Evolutionary conservation across 1,140 invertebrate genomes (phyloP), one percentile per base, ranked within the genome.

Genomic region (Pogonomyrmex barbatus): DNA sequence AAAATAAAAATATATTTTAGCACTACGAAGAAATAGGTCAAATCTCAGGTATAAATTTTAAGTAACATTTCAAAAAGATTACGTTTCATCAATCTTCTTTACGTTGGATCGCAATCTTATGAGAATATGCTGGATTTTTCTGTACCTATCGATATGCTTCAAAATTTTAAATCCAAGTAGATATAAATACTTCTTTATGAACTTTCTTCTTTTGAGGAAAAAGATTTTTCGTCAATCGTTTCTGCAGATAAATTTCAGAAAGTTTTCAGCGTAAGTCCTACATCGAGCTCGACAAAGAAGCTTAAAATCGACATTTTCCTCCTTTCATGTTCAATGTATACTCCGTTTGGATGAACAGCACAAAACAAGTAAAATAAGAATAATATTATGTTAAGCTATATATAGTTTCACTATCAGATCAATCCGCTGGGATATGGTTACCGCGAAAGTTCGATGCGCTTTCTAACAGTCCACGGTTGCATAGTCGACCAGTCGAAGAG

Each of bases 401-500:
- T 30, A 73, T 62, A 73, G 54, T 54, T 70, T 45, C 9, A 33
- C 50, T 56, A 82, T 82, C 67, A 36, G 67, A 73, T 83, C 68
- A 73, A 83, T 60, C 12, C 45, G 50, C n/a, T 45, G 36, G 58
- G 73, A 78, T 78, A 60, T 78, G 58, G 71, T 78, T 83, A 77
- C 73, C 60, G 58, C 36, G 73, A 47, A 84, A 84, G 67, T 84
- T 84, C 70, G 70, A 76, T 76, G 71, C 73, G 73, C 70, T 76
- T 60, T 50, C 71, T 76, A 63, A 52, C 50, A 65, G 50, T 85
- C 82, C 82, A 62, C 47, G 47, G 47, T 77, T 85, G 73, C 62
- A 78, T 78, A 65, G 60, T 78, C 73, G 71, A 78, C 54, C 82
- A 78, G 82, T 85, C 73, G 82, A 85, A 67, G 73, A 52, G 82